A percentile compares a stretch with the other conserved stretches of the same genome.
phyloP scores from a whole-genome alignment of 2,113 vertebrate genomes.

The Sminthopsis crassicaudata region DNA sequence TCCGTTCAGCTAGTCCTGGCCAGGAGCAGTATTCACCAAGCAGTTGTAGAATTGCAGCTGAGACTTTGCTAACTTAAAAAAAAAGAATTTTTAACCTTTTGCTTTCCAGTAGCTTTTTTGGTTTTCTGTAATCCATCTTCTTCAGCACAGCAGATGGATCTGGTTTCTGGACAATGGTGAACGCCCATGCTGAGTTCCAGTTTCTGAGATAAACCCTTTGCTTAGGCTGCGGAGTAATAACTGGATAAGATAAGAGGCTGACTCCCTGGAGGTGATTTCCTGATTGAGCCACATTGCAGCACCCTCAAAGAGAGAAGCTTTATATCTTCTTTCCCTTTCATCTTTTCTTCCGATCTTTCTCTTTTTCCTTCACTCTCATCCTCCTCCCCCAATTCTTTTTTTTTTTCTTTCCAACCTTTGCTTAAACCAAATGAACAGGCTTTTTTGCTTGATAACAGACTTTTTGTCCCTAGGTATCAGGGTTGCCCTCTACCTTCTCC shows the following conservation, averaged over 20 bases:
- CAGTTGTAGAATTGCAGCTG: not conserved
- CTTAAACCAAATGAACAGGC: not conserved
- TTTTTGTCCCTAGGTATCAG: not conserved
- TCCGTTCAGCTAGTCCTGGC: constrained; percentile 27
- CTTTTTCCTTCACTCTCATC: not conserved
- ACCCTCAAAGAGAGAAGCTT: not conserved
- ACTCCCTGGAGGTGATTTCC: not conserved
- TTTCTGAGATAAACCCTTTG: not conserved
- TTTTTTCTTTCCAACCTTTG: not conserved
- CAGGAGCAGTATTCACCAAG: not conserved
- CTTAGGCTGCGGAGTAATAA: not conserved
- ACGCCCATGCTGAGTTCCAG: not conserved
- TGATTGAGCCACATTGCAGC: not conserved
- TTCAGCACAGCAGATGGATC: not conserved
- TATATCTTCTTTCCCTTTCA: not conserved
- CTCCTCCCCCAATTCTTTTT: not conserved
- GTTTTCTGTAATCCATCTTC: not conserved
- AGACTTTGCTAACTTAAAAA: not conserved
- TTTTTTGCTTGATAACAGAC: not conserved
- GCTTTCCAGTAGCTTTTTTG: not conserved
- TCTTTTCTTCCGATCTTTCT: not conserved
- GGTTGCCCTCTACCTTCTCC: not conserved
- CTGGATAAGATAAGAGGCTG: not conserved
- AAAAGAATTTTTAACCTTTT: not conserved
- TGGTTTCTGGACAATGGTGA: not conserved